Percentiles rank a stretch among this genome's conserved stretches.
These are phyloP conservation scores for Leiothrix lutea DNA, from an alignment of 2,113 vertebrate genomes.

Conservation along the genomic window DNA sequence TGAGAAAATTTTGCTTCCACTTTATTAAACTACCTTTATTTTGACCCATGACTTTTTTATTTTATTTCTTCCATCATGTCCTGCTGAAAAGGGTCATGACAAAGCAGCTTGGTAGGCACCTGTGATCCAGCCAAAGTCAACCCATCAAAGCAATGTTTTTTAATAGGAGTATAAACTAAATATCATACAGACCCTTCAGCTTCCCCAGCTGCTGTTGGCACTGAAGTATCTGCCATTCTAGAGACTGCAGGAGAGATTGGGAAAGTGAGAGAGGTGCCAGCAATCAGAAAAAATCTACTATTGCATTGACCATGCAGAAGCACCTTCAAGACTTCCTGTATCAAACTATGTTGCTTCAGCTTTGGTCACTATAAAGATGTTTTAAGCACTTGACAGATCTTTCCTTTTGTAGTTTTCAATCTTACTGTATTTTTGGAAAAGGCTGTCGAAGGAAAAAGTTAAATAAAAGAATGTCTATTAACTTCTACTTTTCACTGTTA, in stretches of 20 bases:
- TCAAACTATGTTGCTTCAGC: background rate
- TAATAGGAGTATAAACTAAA: background rate
- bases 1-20: background rate
- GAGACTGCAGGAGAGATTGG: background rate
- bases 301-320: background rate
- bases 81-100: background rate
- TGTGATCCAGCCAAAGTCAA: background rate
- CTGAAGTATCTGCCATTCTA: background rate
- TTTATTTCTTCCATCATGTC: background rate
- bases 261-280: background rate
- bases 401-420: background rate
- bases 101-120: background rate
- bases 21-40: background rate
- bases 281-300: accelerated
- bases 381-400: background rate
- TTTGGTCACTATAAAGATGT: background rate
- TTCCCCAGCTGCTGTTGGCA: background rate
- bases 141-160: background rate
- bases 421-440: background rate
- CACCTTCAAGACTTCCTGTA: background rate
- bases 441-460: background rate
- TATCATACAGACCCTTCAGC: background rate
- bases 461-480: background rate
- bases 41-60: background rate
- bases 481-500: background rate